These are phyloP conservation scores for Brenthis ino DNA, from an alignment of 2,888 invertebrate genomes.

Conservation along the genomic window DNA sequence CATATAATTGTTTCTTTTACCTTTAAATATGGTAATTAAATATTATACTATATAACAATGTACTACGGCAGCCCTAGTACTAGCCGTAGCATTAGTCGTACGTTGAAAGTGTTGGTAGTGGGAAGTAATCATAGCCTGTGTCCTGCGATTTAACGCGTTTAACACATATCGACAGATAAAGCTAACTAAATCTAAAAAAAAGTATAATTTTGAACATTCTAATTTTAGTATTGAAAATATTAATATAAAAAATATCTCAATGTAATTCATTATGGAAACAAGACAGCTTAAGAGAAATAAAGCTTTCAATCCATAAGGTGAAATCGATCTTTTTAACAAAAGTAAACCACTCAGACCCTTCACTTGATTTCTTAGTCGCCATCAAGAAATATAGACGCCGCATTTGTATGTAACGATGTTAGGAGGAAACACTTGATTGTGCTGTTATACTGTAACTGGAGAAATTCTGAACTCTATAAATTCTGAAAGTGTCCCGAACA, in stretches of 20 bases:
- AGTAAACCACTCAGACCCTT: conserved; percentile 36
- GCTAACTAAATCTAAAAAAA: not conserved
- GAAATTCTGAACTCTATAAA: conserved; percentile 18
- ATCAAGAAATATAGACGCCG: conserved; percentile 35
- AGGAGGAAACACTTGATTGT: conserved; percentile 27
- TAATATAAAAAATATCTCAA: not conserved
- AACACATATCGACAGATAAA: not conserved
- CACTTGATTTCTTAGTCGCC: conserved; percentile 30
- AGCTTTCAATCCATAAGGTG: conserved; percentile 32
- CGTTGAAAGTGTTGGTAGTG: conserved; percentile 31
- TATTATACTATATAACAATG: not conserved
- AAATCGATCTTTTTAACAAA: conserved; percentile 37
- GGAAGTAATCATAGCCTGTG: conserved; percentile 27
- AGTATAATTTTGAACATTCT: not conserved
- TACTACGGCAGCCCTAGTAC: conserved; percentile 1
- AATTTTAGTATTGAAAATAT: not conserved
- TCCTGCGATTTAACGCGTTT: conserved; percentile 26
- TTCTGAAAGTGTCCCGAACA: conserved; percentile 16
- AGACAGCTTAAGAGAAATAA: conserved; percentile 17
- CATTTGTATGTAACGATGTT: conserved; percentile 39
- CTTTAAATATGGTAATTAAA: too few species aligned
- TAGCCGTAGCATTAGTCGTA: conserved; percentile 24
- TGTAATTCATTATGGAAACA: conserved; percentile 10
- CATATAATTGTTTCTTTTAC: too few species aligned
- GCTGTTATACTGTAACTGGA: conserved; percentile 23